phyloP scores from a whole-genome alignment of 2,888 invertebrate genomes.

The Microctonus aethiopoides region DNA sequence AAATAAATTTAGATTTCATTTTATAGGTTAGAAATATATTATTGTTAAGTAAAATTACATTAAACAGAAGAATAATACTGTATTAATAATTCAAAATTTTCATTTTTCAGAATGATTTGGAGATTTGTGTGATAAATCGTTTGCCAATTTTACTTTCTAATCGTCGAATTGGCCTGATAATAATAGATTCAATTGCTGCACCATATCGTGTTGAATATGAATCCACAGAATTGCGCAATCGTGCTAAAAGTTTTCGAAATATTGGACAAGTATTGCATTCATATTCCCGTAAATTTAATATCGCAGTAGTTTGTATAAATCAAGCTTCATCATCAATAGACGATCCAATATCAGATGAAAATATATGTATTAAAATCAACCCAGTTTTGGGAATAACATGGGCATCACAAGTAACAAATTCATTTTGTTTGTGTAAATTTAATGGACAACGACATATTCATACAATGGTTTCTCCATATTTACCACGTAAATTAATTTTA shows the following conservation, averaged over 20 bases:
- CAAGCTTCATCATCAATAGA: conserved; percentile 68
- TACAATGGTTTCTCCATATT: conserved; percentile 52
- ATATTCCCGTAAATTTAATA: conserved; percentile 69
- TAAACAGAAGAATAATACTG: no score
- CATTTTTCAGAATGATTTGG: conserved; percentile 69
- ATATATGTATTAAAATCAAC: conserved; percentile 42
- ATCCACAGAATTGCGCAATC: conserved; percentile 67
- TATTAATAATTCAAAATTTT: no score
- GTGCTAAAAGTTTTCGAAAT: conserved; percentile 71
- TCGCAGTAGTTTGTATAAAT: conserved; percentile 77
- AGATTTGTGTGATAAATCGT: conserved; percentile 69
- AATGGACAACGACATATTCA: conserved; percentile 48
- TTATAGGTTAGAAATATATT: no score
- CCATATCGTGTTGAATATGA: conserved; percentile 73
- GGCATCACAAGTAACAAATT: conserved; percentile 59
- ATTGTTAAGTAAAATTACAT: no score
- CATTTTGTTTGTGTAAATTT: conserved; percentile 53
- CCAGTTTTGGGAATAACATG: conserved; percentile 60
- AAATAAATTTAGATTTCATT: no score
- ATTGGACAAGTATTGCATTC: conserved; percentile 71
- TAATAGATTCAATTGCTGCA: conserved; percentile 82
- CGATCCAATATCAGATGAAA: conserved; percentile 30
- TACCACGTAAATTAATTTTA: conserved; percentile 50
- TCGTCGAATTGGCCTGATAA: conserved; percentile 72
- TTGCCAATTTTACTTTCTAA: conserved; percentile 70